Base-by-base conservation (phyloP, 2,888 invertebrate species). In the Pteria penguin region DNA sequence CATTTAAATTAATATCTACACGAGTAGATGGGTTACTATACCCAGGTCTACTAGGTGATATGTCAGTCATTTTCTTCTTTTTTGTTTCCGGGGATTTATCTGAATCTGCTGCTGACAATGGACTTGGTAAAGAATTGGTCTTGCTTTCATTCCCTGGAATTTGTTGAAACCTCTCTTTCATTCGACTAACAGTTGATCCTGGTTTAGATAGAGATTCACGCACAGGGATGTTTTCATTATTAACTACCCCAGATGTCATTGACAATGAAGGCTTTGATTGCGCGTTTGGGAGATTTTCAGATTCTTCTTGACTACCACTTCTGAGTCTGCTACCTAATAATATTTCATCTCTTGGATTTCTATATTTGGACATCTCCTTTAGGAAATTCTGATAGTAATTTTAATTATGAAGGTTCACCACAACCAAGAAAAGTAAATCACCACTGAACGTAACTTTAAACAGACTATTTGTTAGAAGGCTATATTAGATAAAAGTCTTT, bases 121-220 rank as follows among this genome's bases (percentile, higher is more conserved):
- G 69, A 27, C 52, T 8, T 72, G 72, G 72, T 52, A 63, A 71
- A 22, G 63, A 33, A 27, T 61, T 61, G 29, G 62, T 27, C 31
- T 75, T 72, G 11, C 62, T 31, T 26, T 62, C 73, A 22, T 24
- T 60, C 31, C 29, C 60, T n/a, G 54, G 24, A 32, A 61, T 72
- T 3, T 82, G 69, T 72, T 90, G 88, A 68, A 90, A 90, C 82
- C 86, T 87, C 66, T 88, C 88, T 61, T 89, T 89, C 61, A 90
- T 85, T 55, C 84, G 82, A 69, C 88, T 89, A n/a, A 90, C 90
- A 36, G 87, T 89, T 22, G 86, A 85, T 1, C 87, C 85, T 69
- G 78, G 84, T 18, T 58, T 52, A 18, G 52, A 22, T 22, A 31
- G 36, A 33, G 14, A 18, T 8, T 31, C 32, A 14, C 63, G 18